Conservation (phyloP, 2,113 vertebrate genomes). For the Myrmecophaga tridactyla region DNA sequence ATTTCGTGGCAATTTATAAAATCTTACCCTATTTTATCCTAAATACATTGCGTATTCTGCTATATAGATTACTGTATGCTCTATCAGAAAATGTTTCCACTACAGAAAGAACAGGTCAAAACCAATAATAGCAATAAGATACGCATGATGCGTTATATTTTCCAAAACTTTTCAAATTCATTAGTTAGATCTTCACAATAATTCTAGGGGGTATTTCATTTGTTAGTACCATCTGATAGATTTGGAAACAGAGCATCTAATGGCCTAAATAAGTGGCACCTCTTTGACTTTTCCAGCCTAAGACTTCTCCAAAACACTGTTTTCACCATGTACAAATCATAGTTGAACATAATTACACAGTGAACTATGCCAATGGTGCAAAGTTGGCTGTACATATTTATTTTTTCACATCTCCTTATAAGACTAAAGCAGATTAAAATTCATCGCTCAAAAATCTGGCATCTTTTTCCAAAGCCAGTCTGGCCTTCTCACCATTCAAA, state of each 20-base stretch:
- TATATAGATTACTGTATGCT: neutral
- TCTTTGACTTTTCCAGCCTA: neutral
- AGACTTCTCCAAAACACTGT: neutral
- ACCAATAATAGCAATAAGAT: neutral
- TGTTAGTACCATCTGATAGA: neutral
- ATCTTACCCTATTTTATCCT: neutral
- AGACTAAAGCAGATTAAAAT: neutral
- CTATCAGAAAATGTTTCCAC: neutral
- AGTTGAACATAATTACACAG: neutral
- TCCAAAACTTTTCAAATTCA: neutral
- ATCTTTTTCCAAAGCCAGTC: neutral
- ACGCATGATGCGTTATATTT: neutral
- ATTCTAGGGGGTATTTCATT: neutral
- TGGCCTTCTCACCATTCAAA: neutral
- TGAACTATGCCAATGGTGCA: neutral
- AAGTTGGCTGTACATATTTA: neutral
- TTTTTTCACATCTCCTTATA: neutral
- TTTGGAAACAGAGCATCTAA: neutral
- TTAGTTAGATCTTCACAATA: neutral
- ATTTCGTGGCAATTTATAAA: conserved; percentile 62
- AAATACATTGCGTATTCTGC: neutral
- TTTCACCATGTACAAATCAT: neutral
- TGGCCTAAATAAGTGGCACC: neutral
- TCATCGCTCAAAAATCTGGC: neutral
- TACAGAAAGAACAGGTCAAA: neutral